phyloP scores from a whole-genome alignment of 2,113 vertebrate genomes.

The Hipposideros armiger region DNA sequence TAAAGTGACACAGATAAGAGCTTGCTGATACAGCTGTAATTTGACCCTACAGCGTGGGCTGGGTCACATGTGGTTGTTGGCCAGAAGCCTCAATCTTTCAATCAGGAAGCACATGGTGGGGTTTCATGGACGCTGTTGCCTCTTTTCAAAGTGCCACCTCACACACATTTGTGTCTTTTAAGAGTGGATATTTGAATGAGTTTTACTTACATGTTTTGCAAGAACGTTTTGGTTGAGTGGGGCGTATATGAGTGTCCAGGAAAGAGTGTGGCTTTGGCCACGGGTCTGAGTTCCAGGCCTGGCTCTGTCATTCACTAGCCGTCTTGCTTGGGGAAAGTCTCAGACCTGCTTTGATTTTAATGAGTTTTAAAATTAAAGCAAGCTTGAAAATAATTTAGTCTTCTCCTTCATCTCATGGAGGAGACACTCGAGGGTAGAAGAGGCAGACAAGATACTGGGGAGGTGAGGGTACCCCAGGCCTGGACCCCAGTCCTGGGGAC shows the following conservation, averaged over 20 bases:
- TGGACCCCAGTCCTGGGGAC: too few relatives aligned
- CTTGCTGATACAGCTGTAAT: neutral
- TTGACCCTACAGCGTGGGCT: neutral
- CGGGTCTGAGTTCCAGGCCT: rapidly evolving
- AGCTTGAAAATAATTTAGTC: neutral
- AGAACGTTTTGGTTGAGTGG: rapidly evolving
- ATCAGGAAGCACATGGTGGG: rapidly evolving
- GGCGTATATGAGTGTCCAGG: rapidly evolving
- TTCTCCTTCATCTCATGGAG: neutral
- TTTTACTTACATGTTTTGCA: too few relatives aligned
- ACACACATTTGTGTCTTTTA: neutral
- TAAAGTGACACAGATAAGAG: neutral
- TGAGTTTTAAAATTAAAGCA: neutral
- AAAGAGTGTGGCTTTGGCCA: rapidly evolving
- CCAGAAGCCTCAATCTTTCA: neutral
- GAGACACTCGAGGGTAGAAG: neutral
- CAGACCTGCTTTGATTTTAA: neutral
- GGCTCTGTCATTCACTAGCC: neutral
- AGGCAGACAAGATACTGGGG: neutral
- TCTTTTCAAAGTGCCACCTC: neutral
- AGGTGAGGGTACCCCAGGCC: rapidly evolving
- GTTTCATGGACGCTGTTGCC: rapidly evolving
- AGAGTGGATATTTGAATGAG: neutral
- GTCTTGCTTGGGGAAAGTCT: rapidly evolving
- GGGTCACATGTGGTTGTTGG: rapidly evolving